Conservation (phyloP, 2,888 invertebrate species). For the Bombylius major region DNA sequence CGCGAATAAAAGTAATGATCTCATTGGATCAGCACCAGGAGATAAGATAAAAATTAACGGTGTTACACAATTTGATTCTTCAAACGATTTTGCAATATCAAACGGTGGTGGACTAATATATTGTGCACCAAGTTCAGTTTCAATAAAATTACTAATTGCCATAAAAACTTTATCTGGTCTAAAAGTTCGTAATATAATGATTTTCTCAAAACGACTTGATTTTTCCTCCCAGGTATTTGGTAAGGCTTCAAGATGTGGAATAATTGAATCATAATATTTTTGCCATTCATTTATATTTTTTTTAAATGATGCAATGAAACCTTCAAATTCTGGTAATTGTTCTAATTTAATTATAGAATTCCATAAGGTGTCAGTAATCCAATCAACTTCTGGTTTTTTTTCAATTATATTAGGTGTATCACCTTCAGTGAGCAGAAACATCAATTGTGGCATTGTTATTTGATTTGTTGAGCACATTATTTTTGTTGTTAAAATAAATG, state of each 20-base stretch:
- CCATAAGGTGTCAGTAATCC: conserved; percentile 75
- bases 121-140: conserved; percentile 54
- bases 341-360: conserved; percentile 62
- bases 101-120: conserved; percentile 81
- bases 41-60: conserved; percentile 83
- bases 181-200: conserved; percentile 64
- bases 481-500: conserved; percentile 57
- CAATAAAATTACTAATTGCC: conserved; percentile 65
- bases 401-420: conserved; percentile 23
- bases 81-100: conserved; percentile 66
- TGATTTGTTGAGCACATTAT: conserved; percentile 48
- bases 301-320: conserved; percentile 50
- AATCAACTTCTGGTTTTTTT: conserved; percentile 61
- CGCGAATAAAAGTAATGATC: conserved; percentile 46
- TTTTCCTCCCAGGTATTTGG: conserved; percentile 53
- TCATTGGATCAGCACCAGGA: conserved; percentile 73
- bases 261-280: conserved; percentile 50
- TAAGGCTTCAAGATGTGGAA: conserved; percentile 53
- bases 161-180: conserved; percentile 74
- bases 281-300: conserved; percentile 43
- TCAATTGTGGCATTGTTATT: conserved; percentile 54
- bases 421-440: conserved; percentile 63
- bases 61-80: conserved; percentile 61
- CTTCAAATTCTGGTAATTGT: conserved; percentile 46
- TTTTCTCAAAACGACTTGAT: conserved; percentile 59